phyloP scores from a whole-genome alignment of 2,888 invertebrate species.

The Lithodes maja region DNA sequence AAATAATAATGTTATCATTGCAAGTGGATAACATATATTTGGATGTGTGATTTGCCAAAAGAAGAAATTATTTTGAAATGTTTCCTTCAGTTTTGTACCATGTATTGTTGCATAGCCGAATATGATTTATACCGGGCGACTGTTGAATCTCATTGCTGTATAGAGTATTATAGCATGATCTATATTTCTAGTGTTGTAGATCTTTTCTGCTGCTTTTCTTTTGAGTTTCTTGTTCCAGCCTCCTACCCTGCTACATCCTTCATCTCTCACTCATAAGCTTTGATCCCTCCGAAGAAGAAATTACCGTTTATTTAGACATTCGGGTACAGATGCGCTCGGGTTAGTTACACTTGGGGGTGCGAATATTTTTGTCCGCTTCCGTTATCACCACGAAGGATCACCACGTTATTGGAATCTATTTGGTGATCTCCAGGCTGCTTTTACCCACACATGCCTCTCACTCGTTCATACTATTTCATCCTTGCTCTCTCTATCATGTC shows the following conservation, averaged over 20 bases:
- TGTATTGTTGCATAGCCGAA: neutral
- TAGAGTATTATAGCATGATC: conserved; percentile 34
- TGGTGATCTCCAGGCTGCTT: conserved; percentile 29
- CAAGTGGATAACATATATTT: conserved; percentile 12
- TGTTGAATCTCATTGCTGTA: conserved; percentile 29
- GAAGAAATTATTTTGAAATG: neutral
- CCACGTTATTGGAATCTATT: neutral
- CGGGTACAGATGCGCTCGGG: neutral
- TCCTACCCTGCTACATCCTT: conserved; percentile 32
- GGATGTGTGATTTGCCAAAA: conserved; percentile 3
- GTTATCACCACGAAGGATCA: neutral
- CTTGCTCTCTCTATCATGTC: neutral
- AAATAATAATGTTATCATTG: conserved; percentile 13
- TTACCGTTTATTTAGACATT: neutral
- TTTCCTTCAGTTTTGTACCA: neutral
- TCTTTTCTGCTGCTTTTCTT: conserved; percentile 31
- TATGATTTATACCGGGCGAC: conserved; percentile 1
- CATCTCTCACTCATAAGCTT: neutral
- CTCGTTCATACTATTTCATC: neutral
- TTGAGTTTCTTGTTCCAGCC: conserved; percentile 30
- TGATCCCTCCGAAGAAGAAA: neutral
- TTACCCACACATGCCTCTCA: neutral
- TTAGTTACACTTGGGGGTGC: neutral
- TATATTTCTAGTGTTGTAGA: conserved; percentile 21
- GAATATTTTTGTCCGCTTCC: neutral